Conservation (phyloP, 2,797 vertebrate species). For the Muscicapa striata region DNA sequence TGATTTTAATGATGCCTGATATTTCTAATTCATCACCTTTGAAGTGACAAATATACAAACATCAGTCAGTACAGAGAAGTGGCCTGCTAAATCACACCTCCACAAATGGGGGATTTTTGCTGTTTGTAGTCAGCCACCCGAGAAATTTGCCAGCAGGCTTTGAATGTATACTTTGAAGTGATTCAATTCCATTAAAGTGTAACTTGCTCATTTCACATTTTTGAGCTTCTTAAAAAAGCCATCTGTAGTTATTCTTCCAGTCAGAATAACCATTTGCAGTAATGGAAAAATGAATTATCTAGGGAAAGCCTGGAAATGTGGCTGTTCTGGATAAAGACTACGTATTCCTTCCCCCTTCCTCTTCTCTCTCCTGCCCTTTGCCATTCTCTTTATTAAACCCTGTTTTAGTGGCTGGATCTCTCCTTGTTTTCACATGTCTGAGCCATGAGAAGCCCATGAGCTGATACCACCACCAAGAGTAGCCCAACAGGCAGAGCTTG, state of each 20-base stretch:
- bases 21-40: constrained; percentile 38
- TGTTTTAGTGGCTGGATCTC: not conserved
- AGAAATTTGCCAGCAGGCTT: constrained; percentile 42
- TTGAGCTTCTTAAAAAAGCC: constrained; percentile 30
- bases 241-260: constrained; percentile 39
- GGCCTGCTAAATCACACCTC: constrained; percentile 32
- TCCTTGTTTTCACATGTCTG: not conserved
- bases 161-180: constrained; percentile 41
- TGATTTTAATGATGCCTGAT: constrained; percentile 45
- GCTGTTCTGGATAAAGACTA: not conserved
- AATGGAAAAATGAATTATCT: constrained; percentile 48
- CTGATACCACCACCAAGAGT: not conserved
- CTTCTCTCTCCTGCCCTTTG: not conserved
- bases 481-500: not conserved
- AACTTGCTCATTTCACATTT: constrained; percentile 33
- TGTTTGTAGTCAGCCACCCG: not conserved
- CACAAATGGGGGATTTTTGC: not conserved
- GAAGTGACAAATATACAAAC: constrained; percentile 49
- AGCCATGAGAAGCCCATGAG: not conserved
- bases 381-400: not conserved
- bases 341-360: not conserved
- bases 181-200: constrained; percentile 32
- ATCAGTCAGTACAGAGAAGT: not conserved
- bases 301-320: not conserved
- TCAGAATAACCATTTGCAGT: constrained; percentile 39